Evolutionary conservation across 2,888 invertebrate genomes (phyloP).

Genomic region (Apoda limacodes): DNA sequence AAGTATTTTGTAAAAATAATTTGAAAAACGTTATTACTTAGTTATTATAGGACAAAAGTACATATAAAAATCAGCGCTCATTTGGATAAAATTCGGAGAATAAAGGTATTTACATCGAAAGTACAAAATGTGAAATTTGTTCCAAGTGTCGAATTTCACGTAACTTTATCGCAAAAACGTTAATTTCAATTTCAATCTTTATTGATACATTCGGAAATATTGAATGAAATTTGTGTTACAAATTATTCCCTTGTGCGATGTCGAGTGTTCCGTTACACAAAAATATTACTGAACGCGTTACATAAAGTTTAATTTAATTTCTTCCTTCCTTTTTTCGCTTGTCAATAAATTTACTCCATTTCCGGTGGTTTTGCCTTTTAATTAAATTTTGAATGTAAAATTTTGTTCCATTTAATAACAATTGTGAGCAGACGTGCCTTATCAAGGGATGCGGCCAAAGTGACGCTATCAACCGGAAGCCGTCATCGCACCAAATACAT

Average conservation of each 20-base stretch:
- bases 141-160: no score
- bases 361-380: no score
- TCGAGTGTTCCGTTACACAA: slow-evolving; percentile 30
- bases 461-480: slow-evolving; percentile 51
- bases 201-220: slow-evolving; percentile 28
- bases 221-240: slow-evolving; percentile 26
- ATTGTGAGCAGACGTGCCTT: slow-evolving; percentile 44
- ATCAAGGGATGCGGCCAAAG: slow-evolving; percentile 52
- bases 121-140: no score
- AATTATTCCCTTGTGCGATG: slow-evolving; percentile 25
- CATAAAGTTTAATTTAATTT: slow-evolving; percentile 24
- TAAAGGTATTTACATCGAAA: not conserved
- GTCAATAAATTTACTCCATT: no score
- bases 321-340: slow-evolving; percentile 18
- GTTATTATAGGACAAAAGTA: no score
- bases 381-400: no score
- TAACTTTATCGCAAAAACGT: slow-evolving; percentile 20
- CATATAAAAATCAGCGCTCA: no score
- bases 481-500: slow-evolving; percentile 49
- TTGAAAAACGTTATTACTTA: no score
- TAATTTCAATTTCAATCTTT: slow-evolving; percentile 26
- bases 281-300: slow-evolving; percentile 17
- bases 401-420: no score
- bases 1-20: no score
- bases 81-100: not conserved